Evolutionary conservation across 2,797 vertebrate species (phyloP).

Genomic region (Pogonophryne albipinna): DNA sequence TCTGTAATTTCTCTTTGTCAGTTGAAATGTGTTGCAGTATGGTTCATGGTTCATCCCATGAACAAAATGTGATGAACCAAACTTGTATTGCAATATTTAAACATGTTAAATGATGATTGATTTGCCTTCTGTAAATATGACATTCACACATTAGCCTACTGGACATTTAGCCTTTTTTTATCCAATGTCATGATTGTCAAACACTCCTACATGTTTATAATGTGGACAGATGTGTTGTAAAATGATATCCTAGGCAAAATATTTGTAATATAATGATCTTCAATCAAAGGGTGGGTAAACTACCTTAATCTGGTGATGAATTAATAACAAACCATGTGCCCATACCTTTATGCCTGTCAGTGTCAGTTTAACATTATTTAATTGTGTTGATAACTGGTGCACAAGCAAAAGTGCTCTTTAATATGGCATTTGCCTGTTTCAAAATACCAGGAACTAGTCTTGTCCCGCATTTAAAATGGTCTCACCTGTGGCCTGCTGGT

Average conservation of each 20-base stretch:
- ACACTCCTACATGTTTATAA: neutral
- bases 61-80: neutral
- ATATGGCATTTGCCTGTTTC: neutral
- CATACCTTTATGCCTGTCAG: neutral
- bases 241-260: neutral
- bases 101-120: neutral
- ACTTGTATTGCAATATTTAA: neutral
- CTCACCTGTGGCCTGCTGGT: neutral
- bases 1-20: neutral
- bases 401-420: neutral
- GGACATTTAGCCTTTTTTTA: neutral
- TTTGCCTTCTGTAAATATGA: neutral
- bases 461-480: neutral
- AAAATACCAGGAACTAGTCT: constrained; percentile 18
- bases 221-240: too few relatives aligned
- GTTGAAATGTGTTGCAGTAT: neutral
- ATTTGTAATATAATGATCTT: too few relatives aligned
- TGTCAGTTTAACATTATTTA: neutral
- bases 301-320: neutral
- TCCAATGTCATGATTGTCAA: neutral
- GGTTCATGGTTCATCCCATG: neutral
- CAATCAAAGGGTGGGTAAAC: neutral
- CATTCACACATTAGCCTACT: too few relatives aligned
- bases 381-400: neutral
- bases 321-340: neutral